Evolutionary conservation across 2,888 invertebrate genomes (phyloP), one percentile per base, ranked within the genome.

Genomic region (Andricus curvator): DNA sequence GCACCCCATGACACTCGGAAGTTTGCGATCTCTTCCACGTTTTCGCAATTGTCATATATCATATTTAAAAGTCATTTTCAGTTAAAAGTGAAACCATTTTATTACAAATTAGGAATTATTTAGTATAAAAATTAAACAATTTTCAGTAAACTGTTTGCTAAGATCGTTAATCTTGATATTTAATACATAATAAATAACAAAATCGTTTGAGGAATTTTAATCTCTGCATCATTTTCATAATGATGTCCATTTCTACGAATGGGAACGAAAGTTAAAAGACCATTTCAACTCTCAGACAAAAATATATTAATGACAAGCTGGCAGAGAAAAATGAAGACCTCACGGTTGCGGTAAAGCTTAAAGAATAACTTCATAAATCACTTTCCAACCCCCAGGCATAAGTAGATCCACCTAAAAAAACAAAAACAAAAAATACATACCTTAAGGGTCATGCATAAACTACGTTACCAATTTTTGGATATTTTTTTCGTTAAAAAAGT

Each of bases 11-110:
- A 77, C 80, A 79, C 83, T 83, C 78, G 80, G 76, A 83, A 80
- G 70, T 66, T 83, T 80, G 56, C 78, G 41, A 70, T 77, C 70
- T 48, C 76, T 83, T 84, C 82, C 83, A 82, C 77, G 77, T 82
- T 79, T 78, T 62, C 29, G 29, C 20, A 15, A 22, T 56, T 3
- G n/a, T 56, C 56, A 22, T 56, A 22, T 33, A 25, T 51, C 41
- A 67, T 11, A n/a, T 33, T 20, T 9, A n/a, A 22, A 56, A n/a
- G 8, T 22, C 9, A 4, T 56, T 22, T 56, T 11, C 17, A 5
- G 11, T 11, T 9, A 22, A 56, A 3, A n/a, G 6, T n/a, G 1
- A 56, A n/a, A 56, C 9, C 9, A 56, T 56, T n/a, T n/a, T 1
- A 56, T 56, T 9, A 9, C n/a, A n/a, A 56, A n/a, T n/a, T 9